phyloP scores from a whole-genome alignment of 1,140 invertebrate genomes.

The Cotesia typhae region DNA sequence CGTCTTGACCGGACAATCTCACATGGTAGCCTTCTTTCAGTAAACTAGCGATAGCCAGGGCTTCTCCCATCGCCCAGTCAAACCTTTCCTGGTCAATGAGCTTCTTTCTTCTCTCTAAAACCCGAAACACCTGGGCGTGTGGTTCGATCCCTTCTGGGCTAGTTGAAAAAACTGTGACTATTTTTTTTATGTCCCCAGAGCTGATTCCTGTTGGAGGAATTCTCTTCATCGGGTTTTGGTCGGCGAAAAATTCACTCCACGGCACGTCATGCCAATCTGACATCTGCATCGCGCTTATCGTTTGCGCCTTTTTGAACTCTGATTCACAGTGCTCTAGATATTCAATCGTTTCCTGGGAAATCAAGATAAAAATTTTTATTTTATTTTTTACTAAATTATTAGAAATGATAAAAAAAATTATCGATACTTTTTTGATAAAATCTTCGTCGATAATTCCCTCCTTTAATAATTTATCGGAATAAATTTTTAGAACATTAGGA shows the following conservation, averaged over 20 bases:
- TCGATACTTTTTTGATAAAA: conserved; percentile 71
- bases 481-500: conserved; percentile 73
- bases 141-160: conserved; percentile 72
- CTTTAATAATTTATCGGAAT: conserved; percentile 77
- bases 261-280: conserved; percentile 88
- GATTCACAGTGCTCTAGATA: conserved; percentile 69
- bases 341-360: conserved; percentile 55
- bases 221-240: conserved; percentile 68
- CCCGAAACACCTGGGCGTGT: conserved; percentile 63
- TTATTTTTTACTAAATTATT: background rate
- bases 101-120: conserved; percentile 72
- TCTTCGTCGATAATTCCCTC: conserved; percentile 77
- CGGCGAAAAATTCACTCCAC: conserved; percentile 77
- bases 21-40: conserved; percentile 71
- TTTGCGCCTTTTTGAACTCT: conserved; percentile 78
- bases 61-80: conserved; percentile 89
- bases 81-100: conserved; percentile 72
- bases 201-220: conserved; percentile 50
- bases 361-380: background rate
- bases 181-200: conserved; percentile 38
- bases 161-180: conserved; percentile 72
- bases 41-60: conserved; percentile 82
- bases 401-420: conserved; percentile 61
- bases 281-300: conserved; percentile 72
- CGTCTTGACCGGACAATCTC: conserved; percentile 84